phyloP scores from a whole-genome alignment of 2,113 vertebrate genomes.

The Reinhardtius hippoglossoides region DNA sequence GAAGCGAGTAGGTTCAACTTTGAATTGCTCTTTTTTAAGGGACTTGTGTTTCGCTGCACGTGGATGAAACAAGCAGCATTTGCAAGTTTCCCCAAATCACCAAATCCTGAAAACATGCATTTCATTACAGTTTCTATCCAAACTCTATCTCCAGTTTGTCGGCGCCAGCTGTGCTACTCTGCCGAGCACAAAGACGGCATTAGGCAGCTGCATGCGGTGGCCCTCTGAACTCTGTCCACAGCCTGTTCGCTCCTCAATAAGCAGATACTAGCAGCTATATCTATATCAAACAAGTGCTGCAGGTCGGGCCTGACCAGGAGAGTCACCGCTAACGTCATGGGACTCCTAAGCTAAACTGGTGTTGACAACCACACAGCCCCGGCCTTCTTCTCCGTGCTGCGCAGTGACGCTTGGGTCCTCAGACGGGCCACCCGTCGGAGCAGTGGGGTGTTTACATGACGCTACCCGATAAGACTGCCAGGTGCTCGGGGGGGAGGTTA shows the following conservation, averaged over 20 bases:
- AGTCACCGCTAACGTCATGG: conserved; percentile 80
- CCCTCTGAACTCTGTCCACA: conserved; percentile 50
- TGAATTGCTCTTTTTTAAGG: background rate
- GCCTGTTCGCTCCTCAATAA: conserved; percentile 51
- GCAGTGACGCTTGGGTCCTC: conserved; percentile 75
- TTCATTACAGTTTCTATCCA: conserved; percentile 18
- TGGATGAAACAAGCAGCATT: background rate
- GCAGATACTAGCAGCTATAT: conserved; percentile 61
- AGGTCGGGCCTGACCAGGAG: conserved; percentile 74
- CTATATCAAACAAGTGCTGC: conserved; percentile 71
- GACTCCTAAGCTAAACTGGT: conserved; percentile 85
- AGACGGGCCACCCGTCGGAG: conserved; percentile 67
- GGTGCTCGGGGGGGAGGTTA: conserved; percentile 52
- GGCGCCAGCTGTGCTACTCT: conserved; percentile 17
- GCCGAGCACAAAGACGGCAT: conserved; percentile 55
- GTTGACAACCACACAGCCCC: conserved; percentile 91
- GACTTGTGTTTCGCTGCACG: background rate
- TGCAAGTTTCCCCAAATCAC: background rate
- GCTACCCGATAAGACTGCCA: conserved; percentile 73
- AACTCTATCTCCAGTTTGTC: background rate
- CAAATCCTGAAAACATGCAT: conserved; percentile 6
- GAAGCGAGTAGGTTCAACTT: too few species aligned
- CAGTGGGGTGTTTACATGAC: conserved; percentile 77
- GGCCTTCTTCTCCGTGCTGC: conserved; percentile 79
- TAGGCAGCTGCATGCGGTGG: conserved; percentile 65